Conservation (phyloP, 1,140 invertebrate species). For the Glomeris maerens region DNA sequence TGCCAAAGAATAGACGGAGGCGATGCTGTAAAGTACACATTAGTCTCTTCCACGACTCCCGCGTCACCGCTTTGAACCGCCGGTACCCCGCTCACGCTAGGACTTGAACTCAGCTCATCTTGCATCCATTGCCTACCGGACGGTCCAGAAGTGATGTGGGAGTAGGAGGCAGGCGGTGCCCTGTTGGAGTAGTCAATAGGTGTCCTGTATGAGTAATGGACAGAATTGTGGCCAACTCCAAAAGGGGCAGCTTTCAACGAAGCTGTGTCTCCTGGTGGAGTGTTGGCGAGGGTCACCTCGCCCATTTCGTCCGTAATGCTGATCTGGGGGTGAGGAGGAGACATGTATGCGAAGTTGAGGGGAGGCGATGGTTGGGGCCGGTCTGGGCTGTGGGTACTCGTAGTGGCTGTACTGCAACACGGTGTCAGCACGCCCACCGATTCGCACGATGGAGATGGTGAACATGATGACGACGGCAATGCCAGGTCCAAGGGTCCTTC, state of each 20-base stretch:
- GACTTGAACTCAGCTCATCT: conserved; percentile 12
- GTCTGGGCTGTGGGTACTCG: conserved; percentile 16
- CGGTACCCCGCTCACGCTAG: conserved; percentile 25
- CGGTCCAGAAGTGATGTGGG: conserved; percentile 11
- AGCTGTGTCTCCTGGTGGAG: conserved; percentile 11
- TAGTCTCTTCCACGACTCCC: not conserved
- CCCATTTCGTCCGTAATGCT: conserved; percentile 76
- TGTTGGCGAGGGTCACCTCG: conserved; percentile 49
- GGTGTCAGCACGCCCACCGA: conserved; percentile 18
- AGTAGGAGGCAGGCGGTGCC: conserved; percentile 15
- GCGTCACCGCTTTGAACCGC: conserved; percentile 20
- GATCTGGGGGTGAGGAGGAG: conserved; percentile 54
- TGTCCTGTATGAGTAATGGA: conserved; percentile 1
- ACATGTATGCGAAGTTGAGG: too few relatives aligned
- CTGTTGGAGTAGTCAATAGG: conserved; percentile 5
- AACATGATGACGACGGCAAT: conserved; percentile 11
- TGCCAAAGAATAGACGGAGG: conserved; percentile 2
- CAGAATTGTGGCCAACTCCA: conserved; percentile 8
- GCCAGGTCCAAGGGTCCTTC: conserved; percentile 6
- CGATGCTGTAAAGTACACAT: conserved; percentile 1
- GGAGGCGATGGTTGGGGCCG: too few relatives aligned
- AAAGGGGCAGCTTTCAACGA: conserved; percentile 39
- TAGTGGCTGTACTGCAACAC: conserved; percentile 29
- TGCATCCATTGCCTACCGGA: conserved; percentile 7
- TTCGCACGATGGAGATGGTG: conserved; percentile 16